Base-by-base conservation (phyloP, 2,113 vertebrate species). In the Rhea pennata region DNA sequence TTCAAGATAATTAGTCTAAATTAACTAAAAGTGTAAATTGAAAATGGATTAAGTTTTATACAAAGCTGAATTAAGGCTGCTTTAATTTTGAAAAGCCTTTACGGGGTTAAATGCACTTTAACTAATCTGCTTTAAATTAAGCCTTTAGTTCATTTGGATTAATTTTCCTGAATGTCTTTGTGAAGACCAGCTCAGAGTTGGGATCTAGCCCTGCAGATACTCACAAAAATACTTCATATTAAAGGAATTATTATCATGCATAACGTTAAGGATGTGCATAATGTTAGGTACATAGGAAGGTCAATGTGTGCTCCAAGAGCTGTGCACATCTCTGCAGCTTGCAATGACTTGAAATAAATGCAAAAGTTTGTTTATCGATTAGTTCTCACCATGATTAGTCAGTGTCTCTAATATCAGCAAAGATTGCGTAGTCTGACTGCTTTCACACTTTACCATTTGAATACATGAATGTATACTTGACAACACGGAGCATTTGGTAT, bases 81-180 rank as follows among this genome's bases (percentile, higher is more conserved):
- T 92, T 95, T 91, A 78, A 94, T 95, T 97, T 93, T 86, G 33
- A 85, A 91, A 94, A 92, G 82, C 65, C 91, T 95, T 95, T 64
- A 92, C 42, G 94, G 95, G 93, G 89, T 97, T 97, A 96, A 97
- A 95, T 91, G 65, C 67, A 85, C 79, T 96, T 91, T 91, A 95
- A 84, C 87, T 96, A 96, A 95, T 96, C 96, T 96, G 67, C 95
- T 97, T 96, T 96, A 95, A 97, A 95, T 97, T 93, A 95, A 95
- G 73, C 82, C 79, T 87, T 92, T 91, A 48, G 92, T 93, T 97
- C 96, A 96, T 96, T 97, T 95, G 94, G 85, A 97, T 96, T 96
- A 93, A 93, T 92, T 97, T 95, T 88, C 48, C 48, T 56, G 75
- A 81, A 56, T 90, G 31, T 91, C 75, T 96, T 87, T 88, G 46